A percentile compares a stretch with the other conserved stretches of the same genome.
Conservation (phyloP, 2,888 invertebrate genomes). For the Tetropium fuscum region DNA sequence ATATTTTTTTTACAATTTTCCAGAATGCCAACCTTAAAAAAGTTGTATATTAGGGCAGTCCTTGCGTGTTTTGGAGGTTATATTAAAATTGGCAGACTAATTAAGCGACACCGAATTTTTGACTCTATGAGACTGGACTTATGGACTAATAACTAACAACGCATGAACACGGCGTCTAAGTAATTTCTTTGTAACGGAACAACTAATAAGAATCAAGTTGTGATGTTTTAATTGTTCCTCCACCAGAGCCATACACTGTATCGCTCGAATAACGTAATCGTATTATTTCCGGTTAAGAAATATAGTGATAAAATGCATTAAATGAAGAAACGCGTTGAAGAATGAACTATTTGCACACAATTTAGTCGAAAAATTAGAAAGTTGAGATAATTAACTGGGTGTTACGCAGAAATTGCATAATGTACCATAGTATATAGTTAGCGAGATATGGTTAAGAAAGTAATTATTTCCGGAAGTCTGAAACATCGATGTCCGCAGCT, state of each 20-base stretch:
- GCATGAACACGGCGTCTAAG: no score
- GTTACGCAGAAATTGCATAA: conserved; percentile 4
- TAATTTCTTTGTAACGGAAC: no score
- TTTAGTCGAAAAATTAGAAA: conserved; percentile 1
- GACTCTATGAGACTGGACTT: no score
- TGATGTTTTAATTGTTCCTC: not conserved
- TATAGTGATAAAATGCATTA: not conserved
- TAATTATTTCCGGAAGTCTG: not conserved
- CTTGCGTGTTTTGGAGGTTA: no score
- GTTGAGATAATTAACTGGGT: not conserved
- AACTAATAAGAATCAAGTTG: no score
- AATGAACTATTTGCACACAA: not conserved
- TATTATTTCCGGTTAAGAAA: not conserved
- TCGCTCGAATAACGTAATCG: not conserved
- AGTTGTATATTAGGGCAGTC: no score
- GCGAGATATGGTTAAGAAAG: conserved; percentile 2
- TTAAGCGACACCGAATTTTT: no score
- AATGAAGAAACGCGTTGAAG: not conserved
- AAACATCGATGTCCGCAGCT: not conserved
- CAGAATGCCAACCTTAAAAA: no score
- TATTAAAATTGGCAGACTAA: no score
- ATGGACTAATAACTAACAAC: no score
- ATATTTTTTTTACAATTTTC: no score
- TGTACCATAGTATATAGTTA: not conserved
- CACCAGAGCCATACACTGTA: not conserved